Evolutionary conservation across 2,113 vertebrate genomes (phyloP).

Genomic region (human (Homo sapiens)): GRCh38 chr3:95807501-95808000

Average conservation of each 20-base stretch:
- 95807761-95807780: background rate
- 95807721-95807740: background rate
- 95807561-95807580: background rate
- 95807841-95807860: background rate
- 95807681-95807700: background rate
- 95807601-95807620: background rate
- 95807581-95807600: background rate
- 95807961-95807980: background rate
- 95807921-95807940: background rate
- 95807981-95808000: background rate
- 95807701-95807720: background rate
- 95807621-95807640: background rate
- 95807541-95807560: background rate
- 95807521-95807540: background rate
- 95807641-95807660: background rate
- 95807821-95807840: background rate
- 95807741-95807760: background rate
- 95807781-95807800: background rate
- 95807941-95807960: background rate
- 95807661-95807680: background rate
- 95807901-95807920: background rate
- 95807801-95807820: background rate
- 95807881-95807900: background rate
- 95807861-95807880: background rate
- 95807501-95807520: background rate